Base-by-base conservation (phyloP, 2,888 invertebrate species). In the Ennomos quercinarius region DNA sequence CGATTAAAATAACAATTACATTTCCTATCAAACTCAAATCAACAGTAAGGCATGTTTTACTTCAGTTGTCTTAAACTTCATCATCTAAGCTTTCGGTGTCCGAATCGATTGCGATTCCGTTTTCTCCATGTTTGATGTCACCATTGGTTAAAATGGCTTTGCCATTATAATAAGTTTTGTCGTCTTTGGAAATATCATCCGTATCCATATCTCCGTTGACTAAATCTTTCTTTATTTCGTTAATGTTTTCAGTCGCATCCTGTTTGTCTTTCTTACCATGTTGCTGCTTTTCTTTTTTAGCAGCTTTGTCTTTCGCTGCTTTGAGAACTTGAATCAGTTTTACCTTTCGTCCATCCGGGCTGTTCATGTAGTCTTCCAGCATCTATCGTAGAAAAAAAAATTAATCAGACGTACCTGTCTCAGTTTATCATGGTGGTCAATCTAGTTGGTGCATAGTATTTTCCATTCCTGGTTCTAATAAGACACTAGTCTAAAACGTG, bases 271-370 rank as follows among this genome's bases (percentile, higher is more conserved):
- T 61, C 46, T 53, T 58, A 57, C 43, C 44, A 13, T 57, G 46
- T 8, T 27, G 46, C 10, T 48, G 54, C 42, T 60, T 51, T 57
- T 74, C 81, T 57, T 82, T 87, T 71, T 84, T 87, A 39, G 73
- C 54, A 58, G 54, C 48, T 86, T 58, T 58, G 8, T 69, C 63
- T 43, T 80, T 74, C 36, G 80, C 81, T 54, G 86, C 84, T 66
- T 86, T 87, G 43, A 91, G 84, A 0, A 90, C 82, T 64, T 89
- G 87, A 6, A 91, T 86, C 27, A 91, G 72, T 61, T 87, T 91
- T 10, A 89, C 67, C n/a, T 83, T 76, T 57, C 87, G 87, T 0
- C 88, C 85, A 27, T 85, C 85, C 0, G 81, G 75, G 36, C 83
- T 86, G 10, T 80, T 79, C 71, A 87, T 73, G 69, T 85, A 91